Percentiles rank a stretch among this genome's conserved stretches.
Evolutionary conservation across 1,140 invertebrate species (phyloP).

Genomic region (Drosophila insularis): DNA sequence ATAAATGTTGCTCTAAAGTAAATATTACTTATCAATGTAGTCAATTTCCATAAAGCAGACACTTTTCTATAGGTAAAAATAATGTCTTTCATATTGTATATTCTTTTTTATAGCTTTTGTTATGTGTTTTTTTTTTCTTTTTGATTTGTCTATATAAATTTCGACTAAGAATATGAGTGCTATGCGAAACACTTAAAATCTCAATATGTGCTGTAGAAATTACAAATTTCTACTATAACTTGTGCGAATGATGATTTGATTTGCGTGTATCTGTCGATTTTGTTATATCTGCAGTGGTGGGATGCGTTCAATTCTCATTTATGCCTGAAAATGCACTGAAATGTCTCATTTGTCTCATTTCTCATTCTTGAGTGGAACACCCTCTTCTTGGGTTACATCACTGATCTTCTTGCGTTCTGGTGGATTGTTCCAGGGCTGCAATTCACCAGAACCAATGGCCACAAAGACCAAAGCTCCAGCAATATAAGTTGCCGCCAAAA

Average conservation of each 20-base stretch:
- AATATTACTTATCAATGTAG: slow-evolving; percentile 75
- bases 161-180: slow-evolving; percentile 20
- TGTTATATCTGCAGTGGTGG: slow-evolving; percentile 8
- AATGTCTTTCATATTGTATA: slow-evolving; percentile 65
- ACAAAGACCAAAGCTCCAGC: slow-evolving; percentile 88
- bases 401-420: slow-evolving; percentile 70
- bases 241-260: slow-evolving; percentile 55
- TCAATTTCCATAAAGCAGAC: slow-evolving; percentile 60
- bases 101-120: slow-evolving; percentile 8
- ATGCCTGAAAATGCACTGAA: background rate
- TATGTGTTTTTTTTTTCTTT: slow-evolving; percentile 11
- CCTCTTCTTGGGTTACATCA: slow-evolving; percentile 70
- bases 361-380: slow-evolving; percentile 72
- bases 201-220: slow-evolving; percentile 61
- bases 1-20: slow-evolving; percentile 50
- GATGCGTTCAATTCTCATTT: slow-evolving; percentile 8
- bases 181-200: slow-evolving; percentile 43
- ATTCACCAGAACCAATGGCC: slow-evolving; percentile 87
- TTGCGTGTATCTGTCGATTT: slow-evolving; percentile 6
- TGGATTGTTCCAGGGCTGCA: slow-evolving; percentile 84
- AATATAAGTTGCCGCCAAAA: slow-evolving; percentile 88
- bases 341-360: slow-evolving; percentile 44
- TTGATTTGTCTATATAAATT: slow-evolving; percentile 1
- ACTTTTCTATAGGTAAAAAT: slow-evolving; percentile 51
- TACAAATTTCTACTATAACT: slow-evolving; percentile 59